A percentile compares a stretch with the other conserved stretches of the same genome.
phyloP scores from a whole-genome alignment of 2,888 invertebrate genomes.

The Encarsia formosa region DNA sequence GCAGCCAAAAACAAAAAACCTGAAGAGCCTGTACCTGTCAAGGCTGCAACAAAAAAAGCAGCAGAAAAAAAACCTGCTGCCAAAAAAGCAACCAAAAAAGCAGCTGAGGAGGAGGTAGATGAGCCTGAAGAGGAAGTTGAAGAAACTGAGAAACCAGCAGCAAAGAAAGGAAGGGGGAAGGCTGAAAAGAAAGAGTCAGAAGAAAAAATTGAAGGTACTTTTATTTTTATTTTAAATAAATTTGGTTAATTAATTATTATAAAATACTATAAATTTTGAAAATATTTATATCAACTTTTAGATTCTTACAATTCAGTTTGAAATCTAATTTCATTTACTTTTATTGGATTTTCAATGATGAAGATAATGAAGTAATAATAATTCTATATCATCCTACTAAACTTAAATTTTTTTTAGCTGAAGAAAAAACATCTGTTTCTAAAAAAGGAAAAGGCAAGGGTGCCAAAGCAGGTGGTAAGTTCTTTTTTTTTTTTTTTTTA shows the following conservation, averaged over 20 bases:
- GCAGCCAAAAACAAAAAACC: conserved; percentile 26
- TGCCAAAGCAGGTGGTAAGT: conserved; percentile 14
- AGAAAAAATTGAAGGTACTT: conserved; percentile 17
- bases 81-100: conserved; percentile 18
- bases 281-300: not conserved
- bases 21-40: conserved; percentile 18
- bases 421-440: conserved; percentile 18
- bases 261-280: not conserved
- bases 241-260: not conserved
- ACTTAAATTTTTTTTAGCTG: not conserved
- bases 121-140: conserved; percentile 12
- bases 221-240: not conserved
- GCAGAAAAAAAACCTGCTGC: conserved; percentile 9
- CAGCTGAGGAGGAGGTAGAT: conserved; percentile 1
- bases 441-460: conserved; percentile 24
- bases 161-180: conserved; percentile 22
- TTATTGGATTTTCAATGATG: no score
- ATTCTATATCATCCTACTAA: conserved; percentile 9
- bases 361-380: no score
- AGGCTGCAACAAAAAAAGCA: conserved; percentile 19
- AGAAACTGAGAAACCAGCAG: conserved; percentile 17
- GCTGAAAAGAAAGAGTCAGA: conserved; percentile 10
- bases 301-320: not conserved
- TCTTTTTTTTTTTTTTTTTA: not conserved
- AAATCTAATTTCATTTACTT: not conserved